A percentile compares a stretch with the other conserved stretches of the same genome.
Evolutionary conservation across 2,797 vertebrate species (phyloP).

Genomic region (Sciaenops ocellatus): DNA sequence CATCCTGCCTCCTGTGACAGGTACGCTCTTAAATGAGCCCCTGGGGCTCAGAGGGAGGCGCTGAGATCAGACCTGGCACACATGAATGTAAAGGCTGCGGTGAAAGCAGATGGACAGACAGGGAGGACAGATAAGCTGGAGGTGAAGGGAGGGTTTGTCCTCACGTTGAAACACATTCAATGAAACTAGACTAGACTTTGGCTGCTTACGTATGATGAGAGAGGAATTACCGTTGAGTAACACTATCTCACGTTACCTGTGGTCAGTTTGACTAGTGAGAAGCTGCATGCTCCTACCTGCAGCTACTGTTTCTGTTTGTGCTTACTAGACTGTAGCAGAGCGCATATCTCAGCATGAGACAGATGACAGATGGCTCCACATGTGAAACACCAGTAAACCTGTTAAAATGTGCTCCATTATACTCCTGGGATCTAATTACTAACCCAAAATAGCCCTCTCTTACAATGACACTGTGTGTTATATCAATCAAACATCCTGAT

Average conservation of each 20-base stretch:
- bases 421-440: slow-evolving; percentile 36
- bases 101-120: slow-evolving; percentile 53
- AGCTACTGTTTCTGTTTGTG: neutral
- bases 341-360: neutral
- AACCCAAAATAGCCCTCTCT: slow-evolving; percentile 11
- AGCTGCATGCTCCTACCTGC: neutral
- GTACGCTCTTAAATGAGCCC: slow-evolving; percentile 36
- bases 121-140: slow-evolving; percentile 29
- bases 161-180: slow-evolving; percentile 25
- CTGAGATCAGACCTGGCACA: slow-evolving; percentile 38
- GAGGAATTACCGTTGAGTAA: neutral
- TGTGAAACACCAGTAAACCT: slow-evolving; percentile 39
- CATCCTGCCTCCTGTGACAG: slow-evolving; percentile 12
- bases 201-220: neutral
- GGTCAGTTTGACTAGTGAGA: neutral
- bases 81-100: slow-evolving; percentile 12
- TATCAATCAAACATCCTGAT: slow-evolving; percentile 5
- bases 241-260: neutral
- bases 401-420: neutral
- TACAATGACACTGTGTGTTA: neutral
- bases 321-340: neutral
- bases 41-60: slow-evolving; percentile 4
- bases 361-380: slow-evolving; percentile 22
- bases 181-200: neutral
- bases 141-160: slow-evolving; percentile 28